Evolutionary conservation across 2,888 invertebrate genomes (phyloP).

Genomic region (Perizoma flavofasciatum): DNA sequence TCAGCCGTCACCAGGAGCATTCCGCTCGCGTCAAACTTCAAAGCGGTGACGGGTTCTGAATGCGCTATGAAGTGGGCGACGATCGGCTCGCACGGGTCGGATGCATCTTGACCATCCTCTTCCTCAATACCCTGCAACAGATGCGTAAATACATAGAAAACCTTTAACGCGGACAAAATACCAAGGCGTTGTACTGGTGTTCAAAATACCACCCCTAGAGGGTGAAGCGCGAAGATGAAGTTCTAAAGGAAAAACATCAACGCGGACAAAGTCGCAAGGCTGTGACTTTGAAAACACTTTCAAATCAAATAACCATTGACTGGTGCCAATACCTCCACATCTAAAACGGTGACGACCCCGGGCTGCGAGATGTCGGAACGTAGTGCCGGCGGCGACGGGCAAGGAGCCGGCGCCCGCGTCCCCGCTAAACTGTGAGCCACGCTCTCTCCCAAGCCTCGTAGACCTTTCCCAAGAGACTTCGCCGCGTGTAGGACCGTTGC

Average conservation of each 20-base stretch:
- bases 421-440: constrained; percentile 96
- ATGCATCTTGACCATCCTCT: constrained; percentile 84
- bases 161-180: no score
- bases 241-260: no score
- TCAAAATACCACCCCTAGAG: no score
- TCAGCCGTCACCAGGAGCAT: constrained; percentile 95
- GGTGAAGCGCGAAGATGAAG: no score
- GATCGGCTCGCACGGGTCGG: constrained; percentile 88
- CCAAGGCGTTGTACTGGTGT: no score
- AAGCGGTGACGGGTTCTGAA: constrained; percentile 93
- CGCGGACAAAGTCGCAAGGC: no score
- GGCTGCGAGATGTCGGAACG: constrained; percentile 88
- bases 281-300: no score
- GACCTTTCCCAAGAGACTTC: constrained; percentile 95
- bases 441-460: constrained; percentile 95
- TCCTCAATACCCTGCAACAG: constrained; percentile 69
- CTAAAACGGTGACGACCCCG: constrained; percentile 94
- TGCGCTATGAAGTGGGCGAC: constrained; percentile 95
- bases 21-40: constrained; percentile 96
- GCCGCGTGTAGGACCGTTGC: constrained; percentile 97
- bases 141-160: not conserved
- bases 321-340: constrained; percentile 85
- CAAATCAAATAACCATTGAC: no score
- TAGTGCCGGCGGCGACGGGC: constrained; percentile 69
- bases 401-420: constrained; percentile 63